Percentiles rank a stretch among this genome's conserved stretches.
These are phyloP conservation scores for Melanocharis versteri DNA, from an alignment of 2,113 vertebrate species.

Conservation along the genomic window DNA sequence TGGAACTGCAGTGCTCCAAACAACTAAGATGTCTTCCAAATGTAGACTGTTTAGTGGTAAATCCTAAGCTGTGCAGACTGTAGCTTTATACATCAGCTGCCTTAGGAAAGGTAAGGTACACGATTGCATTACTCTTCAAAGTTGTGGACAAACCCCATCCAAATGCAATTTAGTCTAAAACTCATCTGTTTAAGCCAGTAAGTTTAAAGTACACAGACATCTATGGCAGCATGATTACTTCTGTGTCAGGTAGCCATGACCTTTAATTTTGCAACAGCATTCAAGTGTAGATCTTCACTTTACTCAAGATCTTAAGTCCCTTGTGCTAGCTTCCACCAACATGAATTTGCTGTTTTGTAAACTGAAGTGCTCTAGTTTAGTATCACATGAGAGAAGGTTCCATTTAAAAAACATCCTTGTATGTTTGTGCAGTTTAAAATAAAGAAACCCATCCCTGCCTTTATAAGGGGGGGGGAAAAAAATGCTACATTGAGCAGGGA, in stretches of 20 bases:
- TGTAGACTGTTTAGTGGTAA: conserved; percentile 53
- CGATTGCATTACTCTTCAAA: conserved; percentile 33
- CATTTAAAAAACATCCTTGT: conserved; percentile 72
- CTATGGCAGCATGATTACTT: conserved; percentile 56
- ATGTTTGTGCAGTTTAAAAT: conserved; percentile 80
- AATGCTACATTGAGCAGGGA: conserved; percentile 85
- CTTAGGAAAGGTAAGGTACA: conserved; percentile 43
- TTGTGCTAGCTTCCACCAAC: conserved; percentile 75
- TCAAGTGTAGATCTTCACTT: conserved; percentile 56
- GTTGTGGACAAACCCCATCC: conserved; percentile 58
- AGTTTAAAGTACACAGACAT: conserved; percentile 66
- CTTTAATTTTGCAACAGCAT: conserved; percentile 61
- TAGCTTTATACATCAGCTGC: conserved; percentile 32
- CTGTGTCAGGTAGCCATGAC: conserved; percentile 69
- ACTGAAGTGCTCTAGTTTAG: conserved; percentile 82
- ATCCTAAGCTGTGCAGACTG: conserved; percentile 55
- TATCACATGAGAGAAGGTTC: conserved; percentile 75
- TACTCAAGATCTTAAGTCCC: conserved; percentile 52
- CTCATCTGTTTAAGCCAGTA: conserved; percentile 13
- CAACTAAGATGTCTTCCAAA: conserved; percentile 46
- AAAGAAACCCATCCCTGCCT: conserved; percentile 77
- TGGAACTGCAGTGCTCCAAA: conserved; percentile 66
- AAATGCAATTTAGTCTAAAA: conserved; percentile 40
- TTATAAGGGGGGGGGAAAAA: conserved; percentile 40
- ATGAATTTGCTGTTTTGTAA: conserved; percentile 72